Evolutionary conservation across 2,888 invertebrate genomes (phyloP), one percentile per base, ranked within the genome.

Genomic region (Diaprepes abbreviatus): DNA sequence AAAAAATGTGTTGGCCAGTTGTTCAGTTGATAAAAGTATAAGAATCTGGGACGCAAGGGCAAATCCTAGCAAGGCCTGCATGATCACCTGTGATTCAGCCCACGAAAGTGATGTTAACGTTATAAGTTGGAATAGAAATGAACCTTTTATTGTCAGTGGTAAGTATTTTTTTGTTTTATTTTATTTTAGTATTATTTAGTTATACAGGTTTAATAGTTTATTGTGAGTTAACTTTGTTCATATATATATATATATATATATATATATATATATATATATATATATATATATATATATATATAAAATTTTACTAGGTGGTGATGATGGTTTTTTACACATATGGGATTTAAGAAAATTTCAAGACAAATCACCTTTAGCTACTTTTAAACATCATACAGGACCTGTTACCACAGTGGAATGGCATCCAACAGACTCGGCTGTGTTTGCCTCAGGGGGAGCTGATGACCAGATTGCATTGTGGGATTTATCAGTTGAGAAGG

Each of bases 341-440:
- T 99, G 99, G 99, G 98, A 99, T 83, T 87, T 99, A 69, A 88
- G 98, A 66, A 91, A 93, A 76, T 94, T 97, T 77, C 88, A 91
- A 74, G 88, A 87, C 24, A 87, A 91, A 85, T 90, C 89, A 50
- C 92, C 97, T 3, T 92, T 97, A 2, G 98, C 97, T 0, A 91
- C 92, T 31, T 97, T 99, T 83, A 97, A 97, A 83, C 97, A 99
- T 82, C 99, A 99, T 84, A 92, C 92, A 2, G 92, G 91, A 45
- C 94, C 97, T 1, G 91, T 99, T 62, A 98, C 97, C 0, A 96
- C 97, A 0, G 92, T 99, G 3, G 96, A 99, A 84, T 99, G 99
- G 99, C 94, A 95, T 85, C 96, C 96, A 72, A 88, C 88, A 1
- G 99, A 99, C 83, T 90, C 93, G 0, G 95, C 97, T 21, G 95